Conservation (phyloP, 2,797 vertebrate genomes). For the Amblyraja radiata region DNA sequence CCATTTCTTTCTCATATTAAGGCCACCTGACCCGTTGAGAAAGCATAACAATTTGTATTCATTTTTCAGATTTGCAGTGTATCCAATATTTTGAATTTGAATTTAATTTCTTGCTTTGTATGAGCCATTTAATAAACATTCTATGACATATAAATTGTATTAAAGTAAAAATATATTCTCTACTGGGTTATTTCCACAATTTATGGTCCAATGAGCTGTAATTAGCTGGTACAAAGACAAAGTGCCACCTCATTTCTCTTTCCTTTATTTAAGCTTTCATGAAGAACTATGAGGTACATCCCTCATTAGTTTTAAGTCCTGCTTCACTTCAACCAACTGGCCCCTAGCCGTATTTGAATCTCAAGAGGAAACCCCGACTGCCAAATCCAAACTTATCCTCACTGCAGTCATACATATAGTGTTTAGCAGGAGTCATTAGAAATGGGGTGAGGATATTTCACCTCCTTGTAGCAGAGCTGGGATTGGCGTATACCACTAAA, state of each 20-base stretch:
- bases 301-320: neutral
- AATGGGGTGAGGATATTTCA: neutral
- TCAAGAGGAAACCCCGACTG: neutral
- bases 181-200: neutral
- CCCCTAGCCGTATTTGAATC: neutral
- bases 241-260: neutral
- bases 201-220: neutral
- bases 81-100: too few species aligned
- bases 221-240: neutral
- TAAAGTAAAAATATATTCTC: neutral
- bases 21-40: too few species aligned
- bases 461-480: neutral
- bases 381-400: neutral
- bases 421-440: neutral
- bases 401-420: neutral
- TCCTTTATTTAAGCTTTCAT: neutral
- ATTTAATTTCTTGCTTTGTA: neutral
- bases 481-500: neutral
- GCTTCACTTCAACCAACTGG: neutral
- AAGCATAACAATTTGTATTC: too few species aligned
- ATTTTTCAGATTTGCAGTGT: too few species aligned
- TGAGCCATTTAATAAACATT: neutral
- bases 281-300: neutral
- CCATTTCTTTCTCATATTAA: too few species aligned
- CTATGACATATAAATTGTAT: neutral